phyloP scores from a whole-genome alignment of 2,888 invertebrate species.

The Trichopoda pennipes region DNA sequence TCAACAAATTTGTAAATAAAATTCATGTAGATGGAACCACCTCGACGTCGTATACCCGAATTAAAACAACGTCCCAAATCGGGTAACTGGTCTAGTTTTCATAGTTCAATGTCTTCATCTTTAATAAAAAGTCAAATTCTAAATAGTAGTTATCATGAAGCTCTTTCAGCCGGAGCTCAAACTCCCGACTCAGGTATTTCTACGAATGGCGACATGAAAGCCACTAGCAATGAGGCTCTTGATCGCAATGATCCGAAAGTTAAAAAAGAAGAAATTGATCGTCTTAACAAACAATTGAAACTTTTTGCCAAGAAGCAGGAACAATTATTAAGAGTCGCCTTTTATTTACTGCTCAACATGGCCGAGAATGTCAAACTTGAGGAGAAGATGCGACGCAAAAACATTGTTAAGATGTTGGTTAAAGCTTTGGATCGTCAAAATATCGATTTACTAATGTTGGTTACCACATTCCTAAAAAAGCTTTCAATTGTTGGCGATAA shows the following conservation, averaged over 20 bases:
- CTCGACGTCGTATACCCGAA: slow-evolving; percentile 87
- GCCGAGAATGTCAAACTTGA: slow-evolving; percentile 97
- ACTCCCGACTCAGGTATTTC: slow-evolving; percentile 77
- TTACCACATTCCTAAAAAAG: slow-evolving; percentile 96
- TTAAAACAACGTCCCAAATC: slow-evolving; percentile 88
- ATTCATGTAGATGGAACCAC: slow-evolving; percentile 82
- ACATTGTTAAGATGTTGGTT: slow-evolving; percentile 92
- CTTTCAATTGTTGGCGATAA: slow-evolving; percentile 96
- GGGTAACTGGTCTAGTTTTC: slow-evolving; percentile 84
- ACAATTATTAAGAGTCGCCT: slow-evolving; percentile 93
- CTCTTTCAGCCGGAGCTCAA: slow-evolving; percentile 80
- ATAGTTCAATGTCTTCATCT: slow-evolving; percentile 81
- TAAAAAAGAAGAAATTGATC: slow-evolving; percentile 88
- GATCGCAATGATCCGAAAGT: slow-evolving; percentile 80
- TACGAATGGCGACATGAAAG: slow-evolving; percentile 72
- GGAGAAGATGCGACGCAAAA: slow-evolving; percentile 97
- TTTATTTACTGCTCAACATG: slow-evolving; percentile 95
- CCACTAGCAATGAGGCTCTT: slow-evolving; percentile 78
- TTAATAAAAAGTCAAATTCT: slow-evolving; percentile 84
- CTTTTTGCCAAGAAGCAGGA: slow-evolving; percentile 95
- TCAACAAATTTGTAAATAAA: not conserved
- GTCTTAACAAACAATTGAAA: slow-evolving; percentile 88
- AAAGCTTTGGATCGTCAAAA: slow-evolving; percentile 95
- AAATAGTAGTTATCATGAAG: slow-evolving; percentile 87
- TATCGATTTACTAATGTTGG: slow-evolving; percentile 92